Percentiles rank a stretch among this genome's conserved stretches.
Conservation (phyloP, 92 coral and sea anemone genomes). For the Porites evermanni region DNA sequence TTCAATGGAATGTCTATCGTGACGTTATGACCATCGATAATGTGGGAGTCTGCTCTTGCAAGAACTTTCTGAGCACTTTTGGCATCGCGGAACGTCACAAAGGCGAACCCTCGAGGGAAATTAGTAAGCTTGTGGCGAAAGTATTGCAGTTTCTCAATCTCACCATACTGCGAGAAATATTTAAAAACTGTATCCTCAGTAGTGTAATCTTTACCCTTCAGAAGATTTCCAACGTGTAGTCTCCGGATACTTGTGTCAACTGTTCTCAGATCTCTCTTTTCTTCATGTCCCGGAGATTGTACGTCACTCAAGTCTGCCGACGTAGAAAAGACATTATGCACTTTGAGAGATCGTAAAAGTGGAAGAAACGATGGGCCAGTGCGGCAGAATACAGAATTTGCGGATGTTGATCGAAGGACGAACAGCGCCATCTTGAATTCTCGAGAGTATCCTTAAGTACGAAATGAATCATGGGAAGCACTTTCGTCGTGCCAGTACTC, state of each 20-base stretch:
- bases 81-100: conserved; percentile 7
- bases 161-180: conserved; percentile 34
- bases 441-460: not conserved
- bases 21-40: not conserved
- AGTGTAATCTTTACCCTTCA: not conserved
- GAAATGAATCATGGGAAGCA: not conserved
- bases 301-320: not conserved
- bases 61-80: conserved; percentile 23
- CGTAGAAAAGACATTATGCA: not conserved
- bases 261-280: not conserved
- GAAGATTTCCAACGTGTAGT: conserved; percentile 26
- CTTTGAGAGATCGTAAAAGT: not conserved
- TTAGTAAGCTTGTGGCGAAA: not conserved
- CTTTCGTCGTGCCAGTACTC: not conserved
- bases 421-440: not conserved
- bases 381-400: not conserved
- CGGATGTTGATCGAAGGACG: not conserved
- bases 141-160: conserved; percentile 20
- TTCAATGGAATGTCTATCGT: not conserved
- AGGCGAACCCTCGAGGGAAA: conserved; percentile 29
- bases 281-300: not conserved
- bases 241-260: not conserved
- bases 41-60: not conserved
- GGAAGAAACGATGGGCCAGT: not conserved
- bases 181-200: not conserved